Evolutionary conservation across 2,888 invertebrate genomes (phyloP), one percentile per base, ranked within the genome.

Genomic region (Morpho deidamia): DNA sequence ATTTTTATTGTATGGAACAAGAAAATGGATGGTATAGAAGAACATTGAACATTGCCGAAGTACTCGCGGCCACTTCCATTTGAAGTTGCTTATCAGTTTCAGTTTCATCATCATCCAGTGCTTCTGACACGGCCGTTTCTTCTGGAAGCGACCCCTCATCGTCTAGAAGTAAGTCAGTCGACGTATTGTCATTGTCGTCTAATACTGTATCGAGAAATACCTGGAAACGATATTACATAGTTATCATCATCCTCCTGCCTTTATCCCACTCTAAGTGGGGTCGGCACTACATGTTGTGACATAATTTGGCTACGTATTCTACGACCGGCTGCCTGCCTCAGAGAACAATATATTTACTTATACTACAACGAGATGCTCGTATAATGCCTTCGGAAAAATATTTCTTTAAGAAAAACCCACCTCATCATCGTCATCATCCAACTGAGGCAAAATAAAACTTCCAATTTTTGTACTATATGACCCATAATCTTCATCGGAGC

Each of bases 51-150:
- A 90, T 64, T 0, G 88, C 78, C 0, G 90, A 87, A 0, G 90
- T 88, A 0, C 87, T 88, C 0, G 89, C 90, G 0, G 89, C 89
- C 1, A 89, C 88, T 52, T 87, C 88, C 8, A 87, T 60, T 37
- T 84, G 74, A 35, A 86, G 58, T 0, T 72, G 71, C 1, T 69
- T 68, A n/a, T 68, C 73, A 5, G 63, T 50, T 34, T 58, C 63
- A 11, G 51, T 53, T 8, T 60, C 59, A 8, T 57, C 61, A 8
- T 60, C 59, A 10, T 57, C 61, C n/a, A 40, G 49, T 34, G 63
- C 67, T 2, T 73, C 56, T 9, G 45, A 45, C 2, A 11, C 49
- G 7, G 38, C 9, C n/a, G 41, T 45, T 12, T 48, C 48, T 34
- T 48, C 48, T 34, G 38, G 8, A 11, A n/a, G 12, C 39, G 41